phyloP scores from a whole-genome alignment of 30 jellyfish, hydroid and myxozoan genomes.

The Aurelia coerulea region DNA sequence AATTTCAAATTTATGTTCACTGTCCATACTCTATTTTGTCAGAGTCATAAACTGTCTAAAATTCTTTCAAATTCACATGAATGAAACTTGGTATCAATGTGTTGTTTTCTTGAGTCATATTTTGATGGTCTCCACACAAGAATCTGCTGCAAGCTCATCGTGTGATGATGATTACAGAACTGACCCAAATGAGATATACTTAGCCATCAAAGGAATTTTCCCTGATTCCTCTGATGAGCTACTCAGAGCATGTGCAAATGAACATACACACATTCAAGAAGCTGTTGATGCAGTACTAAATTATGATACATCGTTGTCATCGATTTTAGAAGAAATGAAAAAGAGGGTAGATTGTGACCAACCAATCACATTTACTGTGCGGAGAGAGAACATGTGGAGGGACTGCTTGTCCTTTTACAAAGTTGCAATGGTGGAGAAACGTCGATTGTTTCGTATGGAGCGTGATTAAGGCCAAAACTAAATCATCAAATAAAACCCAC shows the following conservation, averaged over 20 bases:
- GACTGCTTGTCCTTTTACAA: not conserved
- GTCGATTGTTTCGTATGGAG: not conserved
- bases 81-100: too few species aligned
- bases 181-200: not conserved
- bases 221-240: constrained; percentile 3
- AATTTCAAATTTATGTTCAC: too few species aligned
- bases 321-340: not conserved
- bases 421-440: not conserved
- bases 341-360: constrained; percentile 2
- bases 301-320: not conserved
- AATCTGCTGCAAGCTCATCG: not conserved
- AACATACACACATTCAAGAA: not conserved
- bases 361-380: not conserved
- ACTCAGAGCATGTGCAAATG: not conserved
- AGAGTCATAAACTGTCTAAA: too few species aligned
- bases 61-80: too few species aligned
- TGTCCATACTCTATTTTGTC: too few species aligned
- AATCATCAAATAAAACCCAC: too few species aligned
- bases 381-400: constrained; percentile 15
- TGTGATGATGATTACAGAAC: not conserved
- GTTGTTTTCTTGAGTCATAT: too few species aligned
- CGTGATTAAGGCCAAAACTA: too few species aligned
- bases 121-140: not conserved
- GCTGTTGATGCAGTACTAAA: not conserved
- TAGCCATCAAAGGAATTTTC: not conserved